Percentiles rank a stretch among this genome's conserved stretches.
Conservation (phyloP, 2,797 vertebrate species). For the Ctenopoma kingsleyae region DNA sequence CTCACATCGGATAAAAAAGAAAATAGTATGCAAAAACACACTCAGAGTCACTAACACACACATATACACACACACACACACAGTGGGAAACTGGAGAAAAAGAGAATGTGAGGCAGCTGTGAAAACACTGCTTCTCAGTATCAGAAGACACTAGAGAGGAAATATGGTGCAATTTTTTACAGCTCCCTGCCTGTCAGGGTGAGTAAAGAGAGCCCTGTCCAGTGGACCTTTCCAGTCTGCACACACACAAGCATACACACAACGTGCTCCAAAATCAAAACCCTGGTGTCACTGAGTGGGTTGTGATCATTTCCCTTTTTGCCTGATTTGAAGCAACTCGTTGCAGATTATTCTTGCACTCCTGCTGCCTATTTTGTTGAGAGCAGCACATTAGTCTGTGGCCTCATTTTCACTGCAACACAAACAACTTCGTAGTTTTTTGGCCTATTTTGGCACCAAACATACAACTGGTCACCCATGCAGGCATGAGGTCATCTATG, state of each 20-base stretch:
- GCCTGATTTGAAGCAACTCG: slow-evolving; percentile 54
- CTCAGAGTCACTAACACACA: background rate
- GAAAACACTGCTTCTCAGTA: slow-evolving; percentile 67
- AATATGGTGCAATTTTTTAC: slow-evolving; percentile 72
- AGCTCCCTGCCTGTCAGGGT: slow-evolving; percentile 66
- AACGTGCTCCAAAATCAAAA: slow-evolving; percentile 39
- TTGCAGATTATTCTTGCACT: slow-evolving; percentile 33
- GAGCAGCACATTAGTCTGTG: slow-evolving; percentile 36
- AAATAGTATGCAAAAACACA: slow-evolving; percentile 23
- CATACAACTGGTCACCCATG: background rate
- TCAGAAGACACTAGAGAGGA: slow-evolving; percentile 72
- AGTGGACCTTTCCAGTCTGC: slow-evolving; percentile 60
- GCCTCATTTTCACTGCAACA: slow-evolving; percentile 49
- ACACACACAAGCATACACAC: slow-evolving; percentile 38
- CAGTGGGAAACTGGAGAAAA: slow-evolving; percentile 38
- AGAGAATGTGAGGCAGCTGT: slow-evolving; percentile 66
- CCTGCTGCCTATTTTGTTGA: background rate
- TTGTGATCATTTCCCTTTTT: slow-evolving; percentile 55
- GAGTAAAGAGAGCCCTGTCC: slow-evolving; percentile 67
- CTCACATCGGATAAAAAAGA: slow-evolving; percentile 26
- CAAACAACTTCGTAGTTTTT: slow-evolving; percentile 34
- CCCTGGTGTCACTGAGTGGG: slow-evolving; percentile 47
- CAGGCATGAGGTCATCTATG: no score
- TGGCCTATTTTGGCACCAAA: slow-evolving; percentile 28
- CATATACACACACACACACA: slow-evolving; percentile 16